Conservation (phyloP, 1,140 invertebrate genomes). For the Argopecten irradians region DNA sequence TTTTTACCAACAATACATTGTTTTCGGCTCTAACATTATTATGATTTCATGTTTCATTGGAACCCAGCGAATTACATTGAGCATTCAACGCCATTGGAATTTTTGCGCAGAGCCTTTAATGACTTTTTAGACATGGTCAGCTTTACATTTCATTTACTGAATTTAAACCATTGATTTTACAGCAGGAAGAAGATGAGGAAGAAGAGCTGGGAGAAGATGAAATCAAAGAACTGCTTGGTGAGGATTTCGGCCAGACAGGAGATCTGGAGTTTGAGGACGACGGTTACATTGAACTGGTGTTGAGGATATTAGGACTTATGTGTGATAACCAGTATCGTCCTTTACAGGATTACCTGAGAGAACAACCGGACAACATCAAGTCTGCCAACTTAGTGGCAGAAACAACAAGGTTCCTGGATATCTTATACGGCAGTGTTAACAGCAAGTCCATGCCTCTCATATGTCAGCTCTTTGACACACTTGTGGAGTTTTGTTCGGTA, state of each 20-base stretch:
- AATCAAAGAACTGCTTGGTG: constrained; percentile 47
- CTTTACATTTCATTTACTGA: too few species aligned
- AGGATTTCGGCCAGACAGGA: constrained; percentile 45
- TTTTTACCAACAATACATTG: too few species aligned
- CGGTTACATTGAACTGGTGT: constrained; percentile 70
- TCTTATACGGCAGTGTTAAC: constrained; percentile 71
- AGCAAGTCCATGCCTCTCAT: constrained; percentile 65
- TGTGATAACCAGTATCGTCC: constrained; percentile 73
- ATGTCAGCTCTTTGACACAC: constrained; percentile 70
- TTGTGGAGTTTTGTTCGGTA: constrained; percentile 73
- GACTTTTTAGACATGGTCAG: too few species aligned
- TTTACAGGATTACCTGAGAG: constrained; percentile 73
- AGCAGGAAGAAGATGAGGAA: background rate
- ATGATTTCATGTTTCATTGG: too few species aligned
- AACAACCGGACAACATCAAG: constrained; percentile 76
- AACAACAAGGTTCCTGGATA: constrained; percentile 66
- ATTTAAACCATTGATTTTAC: background rate
- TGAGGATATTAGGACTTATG: constrained; percentile 72
- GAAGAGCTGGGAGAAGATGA: constrained; percentile 57
- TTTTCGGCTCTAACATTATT: too few species aligned
- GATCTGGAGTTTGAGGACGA: constrained; percentile 69
- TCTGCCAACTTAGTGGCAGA: constrained; percentile 72
- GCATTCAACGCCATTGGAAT: too few species aligned
- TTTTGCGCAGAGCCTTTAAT: too few species aligned
- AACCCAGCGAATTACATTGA: too few species aligned